Base-by-base conservation (phyloP, 2,113 vertebrate genomes). In the Paralichthys olivaceus region DNA sequence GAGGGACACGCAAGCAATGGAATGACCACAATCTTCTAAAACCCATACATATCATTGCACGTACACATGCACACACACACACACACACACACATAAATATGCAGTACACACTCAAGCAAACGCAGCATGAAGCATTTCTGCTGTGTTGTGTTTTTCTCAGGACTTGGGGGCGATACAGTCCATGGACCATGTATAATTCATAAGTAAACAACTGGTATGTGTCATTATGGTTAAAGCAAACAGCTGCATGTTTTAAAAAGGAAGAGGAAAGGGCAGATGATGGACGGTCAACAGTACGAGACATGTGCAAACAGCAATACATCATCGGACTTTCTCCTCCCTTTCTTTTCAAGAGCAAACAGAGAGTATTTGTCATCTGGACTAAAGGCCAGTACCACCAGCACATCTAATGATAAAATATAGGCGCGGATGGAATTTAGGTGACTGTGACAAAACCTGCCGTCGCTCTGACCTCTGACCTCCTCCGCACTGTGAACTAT, bases 131-230 rank as follows among this genome's bases (percentile, higher is more conserved):
- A 83, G 81, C 12, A n/a, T 62, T 84, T 87, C 47, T 84, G 86
- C 73, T 76, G 67, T 7, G 75, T 64, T 84, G 60, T 59, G 77
- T 58, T 84, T 67, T 56, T 84, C 63, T 43, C 69, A 75, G 78
- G 77, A 81, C 69, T 72, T 54, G 59, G 51, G 81, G 76, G 71
- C 23, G 73, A 87, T 74, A 26, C 26, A 45, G 29, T 55, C 40
- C 77, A 67, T 3, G 58, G 77, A 53, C 63, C 71, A 84, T 90
- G 79, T 80, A 81, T 92, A 88, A 92, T 91, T 86, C 81, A 89
- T 81, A 69, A 60, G 78, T 79, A 85, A 84, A 89, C 84, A 90
- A 84, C 49, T 5, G 59, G 53, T 67, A 20, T 71, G 37, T 87
- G 70, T 86, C 70, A 87, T 88, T 85, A 86, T 82, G 83, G 84